These are phyloP conservation scores for Felis catus DNA, from an alignment of 2,113 vertebrate species.

Conservation along the genomic window F.catus_Fca126_mat1.0 CM031412.1:159609001-159609500, in stretches of 20 bases:
- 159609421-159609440: neutral
- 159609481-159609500: too few species aligned
- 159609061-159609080: neutral
- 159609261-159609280: neutral
- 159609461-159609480: too few species aligned
- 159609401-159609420: neutral
- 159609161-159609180: neutral
- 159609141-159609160: neutral
- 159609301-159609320: neutral
- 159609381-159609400: neutral
- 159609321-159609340: neutral
- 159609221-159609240: neutral
- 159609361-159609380: neutral
- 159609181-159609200: neutral
- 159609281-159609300: neutral
- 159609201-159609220: neutral
- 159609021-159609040: neutral
- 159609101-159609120: conserved; percentile 8
- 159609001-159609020: neutral
- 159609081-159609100: neutral
- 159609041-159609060: neutral
- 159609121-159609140: neutral
- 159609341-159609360: neutral
- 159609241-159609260: neutral
- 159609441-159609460: neutral